These are phyloP conservation scores for Sepioteuthis lessoniana DNA, from an alignment of 2,888 invertebrate species.

Conservation along the genomic window DNA sequence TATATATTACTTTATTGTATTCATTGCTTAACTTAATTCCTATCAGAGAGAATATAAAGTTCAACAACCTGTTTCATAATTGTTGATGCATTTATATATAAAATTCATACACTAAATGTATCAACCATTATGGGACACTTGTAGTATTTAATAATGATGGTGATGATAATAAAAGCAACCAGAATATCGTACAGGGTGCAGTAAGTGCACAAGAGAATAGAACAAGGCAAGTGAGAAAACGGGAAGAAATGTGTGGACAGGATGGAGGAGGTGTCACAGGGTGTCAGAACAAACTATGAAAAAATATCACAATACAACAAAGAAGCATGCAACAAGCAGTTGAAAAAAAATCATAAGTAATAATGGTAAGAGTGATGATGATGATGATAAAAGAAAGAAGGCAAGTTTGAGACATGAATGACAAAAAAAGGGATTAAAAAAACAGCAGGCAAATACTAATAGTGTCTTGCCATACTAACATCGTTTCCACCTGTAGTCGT, in stretches of 20 bases:
- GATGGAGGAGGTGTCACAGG: background rate
- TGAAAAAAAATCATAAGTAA: background rate
- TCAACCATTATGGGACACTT: no score
- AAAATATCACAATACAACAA: background rate
- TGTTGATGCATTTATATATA: no score
- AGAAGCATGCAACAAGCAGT: background rate
- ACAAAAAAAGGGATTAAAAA: background rate
- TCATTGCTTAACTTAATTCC: no score
- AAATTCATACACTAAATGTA: no score
- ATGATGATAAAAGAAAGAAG: background rate
- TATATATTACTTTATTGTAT: no score
- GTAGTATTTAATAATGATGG: background rate
- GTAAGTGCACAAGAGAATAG: background rate
- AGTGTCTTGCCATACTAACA: conserved; percentile 59
- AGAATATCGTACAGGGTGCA: background rate
- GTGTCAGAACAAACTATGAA: no score
- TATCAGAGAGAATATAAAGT: no score
- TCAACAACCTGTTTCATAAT: no score
- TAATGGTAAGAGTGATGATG: background rate
- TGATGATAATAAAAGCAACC: background rate
- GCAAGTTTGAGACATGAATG: background rate
- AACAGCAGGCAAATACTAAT: conserved; percentile 43
- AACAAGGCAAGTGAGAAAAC: background rate
- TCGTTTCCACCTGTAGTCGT: conserved; percentile 67
- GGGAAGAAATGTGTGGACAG: background rate